phyloP scores from a whole-genome alignment of 2,113 vertebrate genomes.

The Engraulis encrasicolus region DNA sequence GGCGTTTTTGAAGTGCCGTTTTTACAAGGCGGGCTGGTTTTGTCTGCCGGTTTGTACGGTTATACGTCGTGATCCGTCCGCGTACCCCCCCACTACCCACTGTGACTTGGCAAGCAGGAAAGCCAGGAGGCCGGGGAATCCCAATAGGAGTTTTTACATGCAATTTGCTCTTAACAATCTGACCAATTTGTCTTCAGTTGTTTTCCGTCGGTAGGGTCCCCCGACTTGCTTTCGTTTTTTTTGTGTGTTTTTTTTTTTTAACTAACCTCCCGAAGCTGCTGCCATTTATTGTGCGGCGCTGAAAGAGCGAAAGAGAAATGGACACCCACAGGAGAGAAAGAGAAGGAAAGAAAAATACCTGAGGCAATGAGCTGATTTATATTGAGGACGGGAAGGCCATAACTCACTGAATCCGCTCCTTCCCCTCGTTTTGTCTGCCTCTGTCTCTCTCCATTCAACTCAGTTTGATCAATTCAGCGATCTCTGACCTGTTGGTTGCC shows the following conservation, averaged over 20 bases:
- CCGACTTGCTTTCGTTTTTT: too few species aligned
- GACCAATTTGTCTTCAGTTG: slow-evolving; percentile 17
- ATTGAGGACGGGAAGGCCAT: slow-evolving; percentile 7
- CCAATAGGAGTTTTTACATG: slow-evolving; percentile 17
- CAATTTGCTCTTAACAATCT: slow-evolving; percentile 9
- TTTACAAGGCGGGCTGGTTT: slow-evolving; percentile 17
- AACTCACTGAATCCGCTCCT: slow-evolving; percentile 28
- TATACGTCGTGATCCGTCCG: not conserved
- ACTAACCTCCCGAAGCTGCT: too few species aligned
- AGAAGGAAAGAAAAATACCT: slow-evolving; percentile 12
- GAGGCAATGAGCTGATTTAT: not conserved
- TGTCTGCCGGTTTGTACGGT: not conserved
- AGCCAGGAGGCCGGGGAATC: not conserved
- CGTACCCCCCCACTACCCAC: not conserved
- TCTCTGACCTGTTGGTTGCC: not conserved
- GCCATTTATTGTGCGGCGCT: not conserved
- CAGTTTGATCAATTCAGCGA: not conserved
- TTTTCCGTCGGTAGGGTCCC: not conserved
- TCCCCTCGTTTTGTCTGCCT: slow-evolving; percentile 42
- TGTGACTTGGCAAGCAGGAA: not conserved
- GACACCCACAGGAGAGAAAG: not conserved
- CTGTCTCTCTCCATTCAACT: not conserved
- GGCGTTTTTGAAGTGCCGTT: not conserved
- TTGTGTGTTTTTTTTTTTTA: too few species aligned
- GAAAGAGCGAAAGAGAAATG: slow-evolving; percentile 9